Conservation (phyloP, 2,113 vertebrate species). For the Megaleporinus macrocephalus region DNA sequence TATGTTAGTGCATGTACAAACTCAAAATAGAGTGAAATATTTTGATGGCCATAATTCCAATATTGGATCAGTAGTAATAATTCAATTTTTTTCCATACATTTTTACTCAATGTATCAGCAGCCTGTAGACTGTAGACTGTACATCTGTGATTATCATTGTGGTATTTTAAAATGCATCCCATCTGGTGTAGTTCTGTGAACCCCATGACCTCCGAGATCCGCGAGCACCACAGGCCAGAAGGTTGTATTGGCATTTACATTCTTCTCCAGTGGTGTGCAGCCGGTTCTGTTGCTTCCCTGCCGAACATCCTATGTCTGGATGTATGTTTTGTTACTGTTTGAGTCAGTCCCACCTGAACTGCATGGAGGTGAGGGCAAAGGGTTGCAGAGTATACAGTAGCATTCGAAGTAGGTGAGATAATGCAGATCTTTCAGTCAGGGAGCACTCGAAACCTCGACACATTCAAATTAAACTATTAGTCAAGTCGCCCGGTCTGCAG, state of each 20-base stretch:
- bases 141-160: not conserved
- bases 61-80: no score
- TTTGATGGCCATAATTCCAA: no score
- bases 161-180: not conserved
- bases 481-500: slow-evolving; percentile 43
- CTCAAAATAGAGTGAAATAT: no score
- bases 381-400: not conserved
- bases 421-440: not conserved
- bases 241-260: not conserved
- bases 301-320: not conserved
- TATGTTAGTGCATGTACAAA: no score
- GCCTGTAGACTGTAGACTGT: no score
- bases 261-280: not conserved
- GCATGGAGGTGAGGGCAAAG: not conserved
- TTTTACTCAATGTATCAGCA: no score
- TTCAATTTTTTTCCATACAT: no score
- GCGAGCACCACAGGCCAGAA: not conserved
- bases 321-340: not conserved
- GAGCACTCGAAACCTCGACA: not conserved
- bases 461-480: not conserved
- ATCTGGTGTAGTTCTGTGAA: not conserved
- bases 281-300: not conserved
- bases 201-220: not conserved
- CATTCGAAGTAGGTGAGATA: not conserved
- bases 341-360: no score